Conservation (phyloP, 2,113 vertebrate genomes). For the Hepsetus odoe region DNA sequence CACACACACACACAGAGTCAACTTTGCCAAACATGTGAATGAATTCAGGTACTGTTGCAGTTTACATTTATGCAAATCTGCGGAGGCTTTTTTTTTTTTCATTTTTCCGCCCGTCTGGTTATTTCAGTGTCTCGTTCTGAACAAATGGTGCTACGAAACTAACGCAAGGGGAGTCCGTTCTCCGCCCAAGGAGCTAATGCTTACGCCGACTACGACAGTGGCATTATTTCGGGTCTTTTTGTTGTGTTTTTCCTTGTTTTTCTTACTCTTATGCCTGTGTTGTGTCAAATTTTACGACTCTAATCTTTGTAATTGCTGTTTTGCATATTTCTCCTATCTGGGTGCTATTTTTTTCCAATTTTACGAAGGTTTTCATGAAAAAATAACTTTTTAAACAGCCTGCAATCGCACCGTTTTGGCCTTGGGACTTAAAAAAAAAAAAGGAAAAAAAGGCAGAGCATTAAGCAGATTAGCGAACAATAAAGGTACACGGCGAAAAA, state of each 20-base stretch:
- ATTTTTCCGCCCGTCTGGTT: constrained; percentile 78
- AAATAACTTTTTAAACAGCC: constrained; percentile 69
- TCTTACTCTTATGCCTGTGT: not conserved
- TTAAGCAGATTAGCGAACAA: constrained; percentile 37
- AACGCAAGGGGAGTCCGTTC: constrained; percentile 69
- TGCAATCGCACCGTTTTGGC: constrained; percentile 81
- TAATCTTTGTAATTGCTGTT: constrained; percentile 74
- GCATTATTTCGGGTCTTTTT: constrained; percentile 66
- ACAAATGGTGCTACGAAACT: constrained; percentile 70
- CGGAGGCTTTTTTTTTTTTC: constrained; percentile 69
- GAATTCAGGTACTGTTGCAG: constrained; percentile 74
- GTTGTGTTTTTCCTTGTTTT: not conserved
- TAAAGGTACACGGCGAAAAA: constrained; percentile 44
- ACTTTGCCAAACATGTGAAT: constrained; percentile 73
- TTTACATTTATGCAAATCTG: constrained; percentile 79
- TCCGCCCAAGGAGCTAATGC: constrained; percentile 68
- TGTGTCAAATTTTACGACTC: constrained; percentile 72
- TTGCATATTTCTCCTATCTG: constrained; percentile 72
- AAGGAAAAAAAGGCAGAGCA: constrained; percentile 42
- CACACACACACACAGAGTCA: constrained; percentile 59
- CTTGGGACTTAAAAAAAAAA: constrained; percentile 70
- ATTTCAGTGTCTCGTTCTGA: constrained; percentile 73
- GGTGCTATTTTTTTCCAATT: constrained; percentile 76
- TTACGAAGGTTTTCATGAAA: constrained; percentile 58
- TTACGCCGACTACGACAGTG: constrained; percentile 67